Conservation (phyloP, 2,888 invertebrate species). For the Drosophila mettleri region DNA sequence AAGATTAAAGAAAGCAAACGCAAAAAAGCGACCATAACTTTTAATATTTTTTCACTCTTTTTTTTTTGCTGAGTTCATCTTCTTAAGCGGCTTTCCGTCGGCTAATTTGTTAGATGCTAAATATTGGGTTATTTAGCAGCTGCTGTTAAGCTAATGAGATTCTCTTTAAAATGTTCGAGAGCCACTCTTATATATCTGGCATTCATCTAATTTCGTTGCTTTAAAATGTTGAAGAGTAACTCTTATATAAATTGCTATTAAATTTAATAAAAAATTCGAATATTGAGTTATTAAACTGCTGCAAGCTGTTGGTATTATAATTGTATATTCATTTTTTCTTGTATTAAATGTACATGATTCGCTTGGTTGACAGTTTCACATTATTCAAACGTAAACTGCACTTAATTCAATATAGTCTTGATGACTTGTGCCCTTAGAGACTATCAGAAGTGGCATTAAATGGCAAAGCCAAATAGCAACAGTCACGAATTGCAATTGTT, state of each 20-base stretch:
- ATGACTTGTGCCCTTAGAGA: neutral
- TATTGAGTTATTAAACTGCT: neutral
- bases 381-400: neutral
- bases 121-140: neutral
- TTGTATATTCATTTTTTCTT: no score
- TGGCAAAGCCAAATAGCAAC: conserved; percentile 42
- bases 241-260: neutral
- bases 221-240: no score
- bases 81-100: conserved; percentile 6
- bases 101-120: conserved; percentile 1
- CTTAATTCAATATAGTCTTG: neutral
- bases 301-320: no score
- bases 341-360: neutral
- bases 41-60: neutral
- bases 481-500: conserved; percentile 37
- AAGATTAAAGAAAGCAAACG: conserved; percentile 19
- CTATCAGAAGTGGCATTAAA: conserved; percentile 7
- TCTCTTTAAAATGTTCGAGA: neutral
- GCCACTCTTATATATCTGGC: no score
- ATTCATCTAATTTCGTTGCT: no score
- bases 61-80: conserved; percentile 5
- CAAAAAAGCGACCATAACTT: conserved; percentile 6
- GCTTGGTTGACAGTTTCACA: neutral
- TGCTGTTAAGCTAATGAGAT: conserved; percentile 4
- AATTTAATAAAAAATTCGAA: no score